Evolutionary conservation across 2,888 invertebrate species (phyloP).

Genomic region (Orthosia incerta): DNA sequence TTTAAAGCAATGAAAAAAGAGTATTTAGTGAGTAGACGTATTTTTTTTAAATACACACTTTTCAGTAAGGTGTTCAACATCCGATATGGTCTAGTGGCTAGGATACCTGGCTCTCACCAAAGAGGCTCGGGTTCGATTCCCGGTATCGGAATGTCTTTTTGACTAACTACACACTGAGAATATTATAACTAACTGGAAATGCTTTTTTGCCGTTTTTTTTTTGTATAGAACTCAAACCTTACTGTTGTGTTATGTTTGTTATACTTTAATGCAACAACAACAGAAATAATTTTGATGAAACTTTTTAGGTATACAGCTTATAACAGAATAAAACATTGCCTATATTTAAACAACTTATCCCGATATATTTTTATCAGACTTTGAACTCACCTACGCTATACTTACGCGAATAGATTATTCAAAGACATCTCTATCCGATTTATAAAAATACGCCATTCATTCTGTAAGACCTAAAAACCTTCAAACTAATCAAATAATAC

Average conservation of each 20-base stretch:
- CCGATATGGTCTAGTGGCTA: slow-evolving; percentile 91
- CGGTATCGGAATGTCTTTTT: slow-evolving; percentile 87
- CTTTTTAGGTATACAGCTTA: no score
- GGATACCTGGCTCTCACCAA: slow-evolving; percentile 94
- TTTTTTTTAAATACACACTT: neutral
- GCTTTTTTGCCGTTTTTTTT: neutral
- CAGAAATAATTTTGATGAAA: no score
- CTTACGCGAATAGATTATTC: neutral
- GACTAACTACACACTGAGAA: neutral
- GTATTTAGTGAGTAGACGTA: no score
- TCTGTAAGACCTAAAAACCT: neutral
- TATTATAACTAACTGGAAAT: no score
- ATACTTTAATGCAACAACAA: no score
- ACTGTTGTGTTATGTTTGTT: no score
- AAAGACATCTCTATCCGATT: neutral
- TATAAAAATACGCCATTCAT: neutral
- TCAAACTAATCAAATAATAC: slow-evolving; percentile 16
- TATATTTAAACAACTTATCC: no score
- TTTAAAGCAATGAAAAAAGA: no score
- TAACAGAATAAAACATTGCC: no score
- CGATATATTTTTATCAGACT: no score
- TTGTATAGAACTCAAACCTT: no score
- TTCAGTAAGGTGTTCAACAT: fast-evolving
- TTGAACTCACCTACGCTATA: no score
- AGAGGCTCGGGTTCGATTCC: slow-evolving; percentile 92